Conservation (phyloP, 2,888 invertebrate genomes). For the Trichacis sp. region DNA sequence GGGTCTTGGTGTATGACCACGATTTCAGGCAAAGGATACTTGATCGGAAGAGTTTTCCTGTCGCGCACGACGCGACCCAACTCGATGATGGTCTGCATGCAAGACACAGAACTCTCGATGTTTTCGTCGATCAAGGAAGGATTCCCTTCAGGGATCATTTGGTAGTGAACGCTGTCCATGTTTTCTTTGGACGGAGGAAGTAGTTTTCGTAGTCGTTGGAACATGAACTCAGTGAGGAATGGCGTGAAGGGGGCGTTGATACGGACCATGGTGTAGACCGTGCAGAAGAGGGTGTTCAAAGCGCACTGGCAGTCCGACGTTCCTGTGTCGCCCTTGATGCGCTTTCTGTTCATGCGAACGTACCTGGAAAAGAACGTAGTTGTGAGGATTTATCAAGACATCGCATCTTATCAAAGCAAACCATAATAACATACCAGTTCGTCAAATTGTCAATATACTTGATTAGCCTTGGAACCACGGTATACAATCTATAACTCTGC, state of each 20-base stretch:
- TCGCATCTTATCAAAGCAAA: not conserved
- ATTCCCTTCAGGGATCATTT: constrained; percentile 86
- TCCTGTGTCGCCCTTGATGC: constrained; percentile 93
- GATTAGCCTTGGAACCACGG: constrained; percentile 92
- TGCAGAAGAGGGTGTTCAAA: constrained; percentile 88
- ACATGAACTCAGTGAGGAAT: constrained; percentile 95
- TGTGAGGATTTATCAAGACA: no score
- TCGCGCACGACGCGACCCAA: constrained; percentile 93
- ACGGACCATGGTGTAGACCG: constrained; percentile 88
- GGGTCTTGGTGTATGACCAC: constrained; percentile 92
- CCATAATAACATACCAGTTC: constrained; percentile 86
- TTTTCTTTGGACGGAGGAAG: constrained; percentile 70
- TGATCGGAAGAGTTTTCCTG: constrained; percentile 91
- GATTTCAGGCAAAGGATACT: constrained; percentile 96
- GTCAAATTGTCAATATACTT: constrained; percentile 98
- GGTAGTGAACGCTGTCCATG: constrained; percentile 88
- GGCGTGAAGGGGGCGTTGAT: constrained; percentile 99
- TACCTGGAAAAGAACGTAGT: constrained; percentile 74
- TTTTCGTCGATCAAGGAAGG: constrained; percentile 80
- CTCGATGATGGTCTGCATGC: constrained; percentile 96
- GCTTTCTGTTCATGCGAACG: constrained; percentile 93
- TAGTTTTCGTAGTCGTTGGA: constrained; percentile 84
- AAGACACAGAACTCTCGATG: constrained; percentile 89
- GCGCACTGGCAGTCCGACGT: constrained; percentile 85
- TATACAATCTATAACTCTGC: constrained; percentile 93